Evolutionary conservation across 1,140 invertebrate genomes (phyloP), one percentile per base, ranked within the genome.

Genomic region (Centruroides sculpturatus): DNA sequence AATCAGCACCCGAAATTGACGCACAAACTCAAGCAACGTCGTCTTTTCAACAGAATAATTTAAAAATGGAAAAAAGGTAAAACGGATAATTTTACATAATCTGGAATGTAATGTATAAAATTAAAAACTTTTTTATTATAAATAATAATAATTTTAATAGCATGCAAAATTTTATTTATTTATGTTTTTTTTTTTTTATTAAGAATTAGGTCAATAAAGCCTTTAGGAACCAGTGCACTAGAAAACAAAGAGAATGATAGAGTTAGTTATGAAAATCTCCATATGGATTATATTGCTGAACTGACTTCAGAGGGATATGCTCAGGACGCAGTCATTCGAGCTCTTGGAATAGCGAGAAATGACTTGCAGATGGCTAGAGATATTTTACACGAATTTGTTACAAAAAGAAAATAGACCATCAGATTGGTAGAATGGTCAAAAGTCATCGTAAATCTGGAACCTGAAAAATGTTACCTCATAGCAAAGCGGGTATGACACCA

Each of bases 301-400:
- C 75, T 96, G 52, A 89, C 91, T 41, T 83, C 82, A 34, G 89
- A 92, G 69, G 92, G 92, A 3, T 94, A 91, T 70, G 82, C 88
- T 4, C 86, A 89, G 69, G 86, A 92, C 68, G 85, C 87, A 50
- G 91, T 93, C 0, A 87, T 93, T 49, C 80, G 90, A 67, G 91
- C 92, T 7, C 77, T 95, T 62, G 85, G 88, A 57, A 94, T 95
- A 59, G 89, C 90, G 2, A 80, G 87, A 59, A 95, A 95, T 74
- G 88, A 96, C 74, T 80, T 94, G 47, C 86, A 88, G 73, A 94
- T 95, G 91, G 91, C 91, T 36, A 86, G 89, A 76, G 89, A 94
- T 75, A 95, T 96, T 74, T 78, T 96, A 67, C 86, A 92, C 72
- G 90, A 93, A 73, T 96, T 95, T 75, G 89, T 79, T 10, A 82